phyloP scores from a whole-genome alignment of 1,140 invertebrate species.

The Diabrotica virgifera region DNA sequence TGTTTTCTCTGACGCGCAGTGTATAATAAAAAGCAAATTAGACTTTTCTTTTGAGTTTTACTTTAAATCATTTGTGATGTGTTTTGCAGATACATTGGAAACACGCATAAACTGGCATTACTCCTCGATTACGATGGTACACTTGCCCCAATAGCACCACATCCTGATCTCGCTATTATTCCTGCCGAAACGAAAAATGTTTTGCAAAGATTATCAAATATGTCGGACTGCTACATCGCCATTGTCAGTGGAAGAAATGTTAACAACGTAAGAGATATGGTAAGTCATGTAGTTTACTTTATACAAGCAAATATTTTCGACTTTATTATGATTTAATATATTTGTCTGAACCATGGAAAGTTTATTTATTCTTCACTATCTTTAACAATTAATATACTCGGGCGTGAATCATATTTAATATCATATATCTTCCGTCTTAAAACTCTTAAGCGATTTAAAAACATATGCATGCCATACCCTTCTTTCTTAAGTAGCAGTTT shows the following conservation, averaged over 20 bases:
- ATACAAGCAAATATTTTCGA: too few species aligned
- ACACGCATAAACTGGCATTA: constrained; percentile 79
- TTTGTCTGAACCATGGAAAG: too few species aligned
- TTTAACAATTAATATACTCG: too few species aligned
- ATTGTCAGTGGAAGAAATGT: constrained; percentile 85
- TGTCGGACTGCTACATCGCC: constrained; percentile 84
- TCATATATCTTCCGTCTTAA: too few species aligned
- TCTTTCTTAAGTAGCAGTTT: too few species aligned
- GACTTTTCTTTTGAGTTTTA: not conserved
- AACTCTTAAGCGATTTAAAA: too few species aligned
- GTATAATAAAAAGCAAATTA: too few species aligned
- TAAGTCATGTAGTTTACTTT: constrained; percentile 38
- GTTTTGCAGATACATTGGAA: constrained; percentile 75
- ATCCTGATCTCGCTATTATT: constrained; percentile 82
- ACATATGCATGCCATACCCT: too few species aligned
- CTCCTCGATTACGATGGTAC: constrained; percentile 89
- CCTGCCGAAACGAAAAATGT: constrained; percentile 83
- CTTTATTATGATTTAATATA: too few species aligned
- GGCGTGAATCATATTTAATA: too few species aligned
- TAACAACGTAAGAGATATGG: constrained; percentile 85
- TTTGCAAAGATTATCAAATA: constrained; percentile 77
- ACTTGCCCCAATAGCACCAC: constrained; percentile 80
- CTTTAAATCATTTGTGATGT: not conserved
- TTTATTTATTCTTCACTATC: too few species aligned
- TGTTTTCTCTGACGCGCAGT: too few species aligned